Base-by-base conservation (phyloP, 2,113 vertebrate genomes). In the Carassius gibelio region DNA sequence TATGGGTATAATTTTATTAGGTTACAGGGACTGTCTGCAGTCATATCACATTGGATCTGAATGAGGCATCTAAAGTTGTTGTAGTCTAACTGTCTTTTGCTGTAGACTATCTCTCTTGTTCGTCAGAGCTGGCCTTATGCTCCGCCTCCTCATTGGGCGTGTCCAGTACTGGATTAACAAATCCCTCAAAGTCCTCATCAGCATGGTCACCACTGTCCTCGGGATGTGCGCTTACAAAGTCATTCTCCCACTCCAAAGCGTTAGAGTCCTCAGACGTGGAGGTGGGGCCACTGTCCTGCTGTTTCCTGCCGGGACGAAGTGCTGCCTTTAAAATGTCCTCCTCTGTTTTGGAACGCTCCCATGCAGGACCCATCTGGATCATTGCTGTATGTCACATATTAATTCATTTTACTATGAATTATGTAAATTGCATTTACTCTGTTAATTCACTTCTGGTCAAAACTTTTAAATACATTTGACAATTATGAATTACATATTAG, bases 221-320 rank as follows among this genome's bases (percentile, higher is more conserved):
- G 79, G 94, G 87, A 61, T 95, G 96, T 0, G 96, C 96, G 8
- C 96, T 96, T 21, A 98, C 96, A 83, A 99, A 99, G 90, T 99
- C 98, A 10, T 96, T 98, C 92, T 99, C 98, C 98, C 98, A 99
- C 92, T 99, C 98, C 75, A 99, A 92, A 0, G 96, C 97, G 0
- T 94, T 96, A 59, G 97, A 99, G 36, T 99, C 98, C 2, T 99
- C 98, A 0, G 98, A 98, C 79, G 97, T 93, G 0, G 98, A 99
- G 1, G 97, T 85, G 0, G 96, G 95, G 9, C 97, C 94, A 34
- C 98, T 98, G 9, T 91, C 93, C 0, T 92, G 38, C 88, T 87
- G 96, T 90, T 87, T 96, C 87, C 88, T 74, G 13, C 93, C 92
- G 0, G 92, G 95, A 66, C 90, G 94, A n/a, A 99, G 94, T 0